These are phyloP conservation scores for Anser cygnoides DNA, from an alignment of 2,113 vertebrate species.

Conservation along the genomic window DNA sequence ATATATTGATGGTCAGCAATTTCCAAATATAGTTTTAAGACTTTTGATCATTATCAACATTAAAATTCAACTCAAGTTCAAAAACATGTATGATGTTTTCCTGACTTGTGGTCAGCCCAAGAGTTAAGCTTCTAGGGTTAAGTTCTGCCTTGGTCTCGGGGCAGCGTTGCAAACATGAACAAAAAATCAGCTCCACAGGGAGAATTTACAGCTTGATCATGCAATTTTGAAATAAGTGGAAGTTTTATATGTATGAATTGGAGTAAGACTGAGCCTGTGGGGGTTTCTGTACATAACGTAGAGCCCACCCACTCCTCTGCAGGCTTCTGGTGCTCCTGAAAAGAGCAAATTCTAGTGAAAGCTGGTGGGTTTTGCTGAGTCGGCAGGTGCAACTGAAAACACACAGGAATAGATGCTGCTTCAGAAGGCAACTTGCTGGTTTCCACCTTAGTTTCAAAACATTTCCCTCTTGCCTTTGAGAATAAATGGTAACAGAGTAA, in stretches of 20 bases:
- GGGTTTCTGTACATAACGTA: accelerated
- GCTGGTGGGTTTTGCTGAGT: background rate
- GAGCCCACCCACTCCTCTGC: background rate
- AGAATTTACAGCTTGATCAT: background rate
- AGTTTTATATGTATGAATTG: accelerated
- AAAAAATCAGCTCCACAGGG: background rate
- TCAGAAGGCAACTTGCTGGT: accelerated
- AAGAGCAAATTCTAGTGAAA: background rate
- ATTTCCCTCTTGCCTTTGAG: background rate
- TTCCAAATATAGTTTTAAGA: background rate
- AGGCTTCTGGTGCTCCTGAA: background rate
- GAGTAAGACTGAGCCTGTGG: background rate
- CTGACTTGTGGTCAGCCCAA: background rate
- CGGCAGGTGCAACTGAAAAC: accelerated
- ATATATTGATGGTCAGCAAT: background rate
- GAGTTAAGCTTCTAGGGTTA: background rate
- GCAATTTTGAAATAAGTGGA: accelerated
- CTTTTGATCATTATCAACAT: background rate
- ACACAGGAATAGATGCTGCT: background rate
- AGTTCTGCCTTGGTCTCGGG: background rate
- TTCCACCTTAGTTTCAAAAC: background rate
- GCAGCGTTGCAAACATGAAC: accelerated
- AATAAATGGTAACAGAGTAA: background rate
- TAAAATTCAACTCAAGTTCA: background rate
- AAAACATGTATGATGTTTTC: background rate